phyloP scores from a whole-genome alignment of 2,888 invertebrate species.

The Germaria angustata region DNA sequence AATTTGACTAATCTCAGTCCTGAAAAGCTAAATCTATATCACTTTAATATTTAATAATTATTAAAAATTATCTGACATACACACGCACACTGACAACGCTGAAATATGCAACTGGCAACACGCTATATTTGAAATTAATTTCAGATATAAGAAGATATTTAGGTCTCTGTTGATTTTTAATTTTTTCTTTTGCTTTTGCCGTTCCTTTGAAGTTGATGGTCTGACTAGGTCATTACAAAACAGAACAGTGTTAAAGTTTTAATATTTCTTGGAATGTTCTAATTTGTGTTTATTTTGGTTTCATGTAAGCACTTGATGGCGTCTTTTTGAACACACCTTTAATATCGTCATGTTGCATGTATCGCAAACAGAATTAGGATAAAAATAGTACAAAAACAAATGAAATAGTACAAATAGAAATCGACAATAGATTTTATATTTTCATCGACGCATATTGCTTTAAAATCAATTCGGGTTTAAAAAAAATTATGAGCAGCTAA shows the following conservation, averaged over 20 bases:
- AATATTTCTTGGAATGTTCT: background rate
- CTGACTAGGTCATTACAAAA: constrained; percentile 29
- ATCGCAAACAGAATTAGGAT: background rate
- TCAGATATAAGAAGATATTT: too few relatives aligned
- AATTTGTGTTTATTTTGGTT: background rate
- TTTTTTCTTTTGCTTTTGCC: background rate
- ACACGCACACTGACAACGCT: background rate
- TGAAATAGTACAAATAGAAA: too few relatives aligned
- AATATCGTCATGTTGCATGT: background rate
- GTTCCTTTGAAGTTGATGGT: background rate
- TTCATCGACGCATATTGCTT: too few relatives aligned
- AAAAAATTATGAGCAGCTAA: too few relatives aligned
- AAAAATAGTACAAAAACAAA: too few relatives aligned
- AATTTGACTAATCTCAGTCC: background rate
- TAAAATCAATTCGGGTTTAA: too few relatives aligned
- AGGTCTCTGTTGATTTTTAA: too few relatives aligned
- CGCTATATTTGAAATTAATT: constrained; percentile 19
- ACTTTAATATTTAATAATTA: constrained; percentile 43
- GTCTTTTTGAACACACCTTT: constrained; percentile 37
- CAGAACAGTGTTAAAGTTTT: constrained; percentile 15
- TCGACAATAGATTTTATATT: too few relatives aligned
- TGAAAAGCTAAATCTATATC: constrained; percentile 15
- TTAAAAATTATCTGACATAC: constrained; percentile 15
- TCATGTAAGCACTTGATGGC: constrained; percentile 31
- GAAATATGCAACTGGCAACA: background rate